Percentiles rank a stretch among this genome's conserved stretches.
These are phyloP conservation scores for Todiramphus chloris DNA, from an alignment of 2,113 vertebrate genomes.

Conservation along the genomic window DNA sequence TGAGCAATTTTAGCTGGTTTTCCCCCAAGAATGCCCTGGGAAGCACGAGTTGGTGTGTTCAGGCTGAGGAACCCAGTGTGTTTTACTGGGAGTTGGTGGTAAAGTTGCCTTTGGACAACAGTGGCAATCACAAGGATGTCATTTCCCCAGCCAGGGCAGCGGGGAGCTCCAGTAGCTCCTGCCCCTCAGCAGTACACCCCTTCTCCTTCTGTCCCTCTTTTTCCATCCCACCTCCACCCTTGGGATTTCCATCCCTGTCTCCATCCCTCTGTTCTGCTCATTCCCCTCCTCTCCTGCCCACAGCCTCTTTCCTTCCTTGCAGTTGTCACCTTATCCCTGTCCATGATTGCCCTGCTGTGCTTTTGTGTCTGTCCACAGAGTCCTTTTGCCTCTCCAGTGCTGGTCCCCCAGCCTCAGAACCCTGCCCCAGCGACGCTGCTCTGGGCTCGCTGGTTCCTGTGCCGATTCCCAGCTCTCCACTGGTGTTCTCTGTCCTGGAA, in stretches of 20 bases:
- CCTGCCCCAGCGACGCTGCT: accelerated
- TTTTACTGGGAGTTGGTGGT: neutral
- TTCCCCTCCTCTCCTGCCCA: accelerated
- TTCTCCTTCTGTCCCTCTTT: neutral
- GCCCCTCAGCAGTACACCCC: accelerated
- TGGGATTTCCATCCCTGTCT: accelerated
- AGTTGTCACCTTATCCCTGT: neutral
- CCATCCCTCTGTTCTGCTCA: neutral
- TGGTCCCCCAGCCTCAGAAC: neutral
- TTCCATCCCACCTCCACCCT: neutral
- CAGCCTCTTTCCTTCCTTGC: neutral
- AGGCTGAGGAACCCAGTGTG: neutral
- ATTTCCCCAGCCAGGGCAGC: neutral
- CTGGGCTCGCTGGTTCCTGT: accelerated
- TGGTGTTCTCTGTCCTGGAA: neutral
- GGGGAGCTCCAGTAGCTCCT: neutral
- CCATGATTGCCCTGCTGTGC: neutral
- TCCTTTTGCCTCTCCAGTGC: neutral
- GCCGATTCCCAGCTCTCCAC: accelerated
- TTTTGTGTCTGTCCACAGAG: neutral
- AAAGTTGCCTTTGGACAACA: neutral
- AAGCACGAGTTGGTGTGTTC: neutral
- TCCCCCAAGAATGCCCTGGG: neutral
- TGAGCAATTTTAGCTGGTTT: neutral
- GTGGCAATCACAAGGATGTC: accelerated